A percentile compares a stretch with the other conserved stretches of the same genome.
phyloP scores from a whole-genome alignment of 2,113 vertebrate species.

The Puntigrus tetrazona region DNA sequence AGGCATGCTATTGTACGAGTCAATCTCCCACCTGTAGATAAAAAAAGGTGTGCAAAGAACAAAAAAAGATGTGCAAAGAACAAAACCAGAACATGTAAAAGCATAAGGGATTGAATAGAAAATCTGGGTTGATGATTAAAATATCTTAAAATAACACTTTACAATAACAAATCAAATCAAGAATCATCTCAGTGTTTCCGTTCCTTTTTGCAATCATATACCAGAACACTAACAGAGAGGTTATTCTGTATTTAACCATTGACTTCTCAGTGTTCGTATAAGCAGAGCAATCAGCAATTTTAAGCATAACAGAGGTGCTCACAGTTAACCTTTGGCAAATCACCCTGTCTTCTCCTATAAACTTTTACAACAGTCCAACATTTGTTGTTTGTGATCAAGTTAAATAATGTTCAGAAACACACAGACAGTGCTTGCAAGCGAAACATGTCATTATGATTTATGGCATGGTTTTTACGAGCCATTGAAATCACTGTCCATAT shows the following conservation, averaged over 20 bases:
- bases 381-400: slow-evolving; percentile 25
- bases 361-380: slow-evolving; percentile 19
- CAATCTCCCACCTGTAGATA: neutral
- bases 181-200: neutral
- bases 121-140: neutral
- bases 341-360: neutral
- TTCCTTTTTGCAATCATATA: slow-evolving; percentile 30
- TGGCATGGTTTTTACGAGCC: neutral
- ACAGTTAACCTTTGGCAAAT: slow-evolving; percentile 34
- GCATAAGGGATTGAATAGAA: neutral
- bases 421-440: neutral
- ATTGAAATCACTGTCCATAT: neutral
- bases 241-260: slow-evolving; percentile 35
- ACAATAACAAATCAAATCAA: neutral
- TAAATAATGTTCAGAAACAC: slow-evolving; percentile 23
- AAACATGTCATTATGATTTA: slow-evolving; percentile 13
- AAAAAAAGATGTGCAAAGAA: neutral
- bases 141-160: neutral
- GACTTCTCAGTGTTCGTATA: neutral
- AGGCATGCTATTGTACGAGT: neutral
- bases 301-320: neutral
- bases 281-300: neutral
- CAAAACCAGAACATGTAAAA: neutral
- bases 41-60: neutral
- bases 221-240: slow-evolving; percentile 5